Base-by-base conservation (phyloP, 2,888 invertebrate genomes). In the Amorpha juglandis region DNA sequence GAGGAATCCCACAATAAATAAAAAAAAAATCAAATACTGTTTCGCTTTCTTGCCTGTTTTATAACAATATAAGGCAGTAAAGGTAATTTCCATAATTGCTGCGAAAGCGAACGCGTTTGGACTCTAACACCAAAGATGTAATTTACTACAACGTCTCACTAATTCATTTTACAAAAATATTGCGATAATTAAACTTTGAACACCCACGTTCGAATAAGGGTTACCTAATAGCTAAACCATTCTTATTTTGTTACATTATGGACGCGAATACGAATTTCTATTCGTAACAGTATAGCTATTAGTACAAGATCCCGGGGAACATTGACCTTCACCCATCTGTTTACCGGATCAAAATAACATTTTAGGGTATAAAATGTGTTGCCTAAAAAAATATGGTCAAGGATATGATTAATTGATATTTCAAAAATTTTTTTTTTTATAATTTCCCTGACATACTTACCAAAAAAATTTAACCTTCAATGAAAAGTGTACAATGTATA, bases 151-250 rank as follows among this genome's bases (percentile, higher is more conserved):
- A 58, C 42, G 42, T 38, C 38, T 42, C 64, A 50, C 68, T 73
- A 68, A 62, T 69, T 67, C 67, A 70, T 67, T 67, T 71, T 72
- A 75, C 68, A 74, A 78, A 79, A 75, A 74, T 74, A 76, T 71
- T 68, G 63, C 66, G 8, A 38, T 38, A 68, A 64, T 67, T 48
- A 68, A 71, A 73, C 62, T 70, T n/a, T 67, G 68, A 69, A 74
- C 68, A 75, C 72, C 70, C 38, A 58, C 11, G 38, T 58, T 58
- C 42, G 69, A 75, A 69, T 69, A 72, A 69, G 69, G 70, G 71
- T 55, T 62, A 70, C 71, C 64, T 74, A 70, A 71, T 63, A 69
- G 68, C 50, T 48, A 53, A 63, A 58, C 42, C 27, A 33, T 52
- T 52, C 52, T 33, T 53, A 53, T 33, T 58, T 58, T 58, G 42